Evolutionary conservation across 2,797 vertebrate genomes (phyloP).

Genomic region (Epinephelus malabaricus): DNA sequence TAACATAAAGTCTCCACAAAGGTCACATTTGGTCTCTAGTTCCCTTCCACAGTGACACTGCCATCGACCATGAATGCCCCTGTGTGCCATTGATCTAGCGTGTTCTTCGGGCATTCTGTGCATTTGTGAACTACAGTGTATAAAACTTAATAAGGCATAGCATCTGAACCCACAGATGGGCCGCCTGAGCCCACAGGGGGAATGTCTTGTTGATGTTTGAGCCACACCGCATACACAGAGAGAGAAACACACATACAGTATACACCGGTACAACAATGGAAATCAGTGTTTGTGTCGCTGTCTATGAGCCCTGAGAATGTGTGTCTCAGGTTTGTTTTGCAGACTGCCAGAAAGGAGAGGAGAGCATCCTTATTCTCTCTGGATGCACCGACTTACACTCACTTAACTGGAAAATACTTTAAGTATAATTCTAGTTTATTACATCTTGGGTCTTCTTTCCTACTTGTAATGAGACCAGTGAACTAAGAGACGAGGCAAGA

Average conservation of each 20-base stretch:
- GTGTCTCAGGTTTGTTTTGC: constrained; percentile 15
- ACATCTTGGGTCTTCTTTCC: neutral
- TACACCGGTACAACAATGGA: neutral
- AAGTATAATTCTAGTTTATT: constrained; percentile 1
- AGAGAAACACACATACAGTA: neutral
- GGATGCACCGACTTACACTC: neutral
- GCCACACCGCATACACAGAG: neutral
- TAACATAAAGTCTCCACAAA: constrained; percentile 3
- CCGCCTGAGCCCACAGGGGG: constrained; percentile 17
- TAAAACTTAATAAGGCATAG: constrained; percentile 36
- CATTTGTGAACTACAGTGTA: constrained; percentile 38
- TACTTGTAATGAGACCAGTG: neutral
- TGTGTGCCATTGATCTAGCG: constrained; percentile 32
- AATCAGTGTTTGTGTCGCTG: constrained; percentile 5
- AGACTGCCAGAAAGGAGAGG: neutral
- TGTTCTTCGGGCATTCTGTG: constrained; percentile 30
- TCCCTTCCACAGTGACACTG: constrained; percentile 5
- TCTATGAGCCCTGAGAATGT: neutral
- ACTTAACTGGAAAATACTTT: neutral
- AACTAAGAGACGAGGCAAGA: neutral
- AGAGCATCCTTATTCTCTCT: neutral
- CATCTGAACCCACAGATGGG: constrained; percentile 31
- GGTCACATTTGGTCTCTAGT: constrained; percentile 33
- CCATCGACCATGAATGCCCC: constrained; percentile 11
- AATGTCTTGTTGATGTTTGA: constrained; percentile 26